phyloP scores from a whole-genome alignment of 2,113 vertebrate species.

The Myotis yumanensis region DNA sequence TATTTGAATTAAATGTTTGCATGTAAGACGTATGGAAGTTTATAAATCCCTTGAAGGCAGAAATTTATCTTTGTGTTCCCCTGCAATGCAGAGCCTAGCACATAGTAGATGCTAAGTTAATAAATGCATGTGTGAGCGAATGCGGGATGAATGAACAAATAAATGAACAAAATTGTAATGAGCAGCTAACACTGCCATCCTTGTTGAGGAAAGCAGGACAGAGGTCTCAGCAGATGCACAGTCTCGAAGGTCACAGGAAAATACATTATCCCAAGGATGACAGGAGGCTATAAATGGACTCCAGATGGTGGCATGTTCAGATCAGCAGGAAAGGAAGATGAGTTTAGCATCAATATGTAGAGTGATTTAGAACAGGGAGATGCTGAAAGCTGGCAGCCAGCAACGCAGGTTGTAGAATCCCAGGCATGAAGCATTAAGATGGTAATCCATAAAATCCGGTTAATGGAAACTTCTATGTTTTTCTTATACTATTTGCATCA shows the following conservation, averaged over 20 bases:
- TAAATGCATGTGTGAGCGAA: not conserved
- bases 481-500: not conserved
- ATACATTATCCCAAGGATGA: constrained; percentile 50
- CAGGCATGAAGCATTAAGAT: constrained; percentile 35
- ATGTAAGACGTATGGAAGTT: not conserved
- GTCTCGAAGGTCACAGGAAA: constrained; percentile 46
- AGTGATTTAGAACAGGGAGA: constrained; percentile 51
- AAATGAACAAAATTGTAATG: not conserved
- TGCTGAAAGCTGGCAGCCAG: not conserved
- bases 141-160: constrained; percentile 30
- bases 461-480: not conserved
- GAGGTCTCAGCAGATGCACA: constrained; percentile 48
- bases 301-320: constrained; percentile 72
- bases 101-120: constrained; percentile 17
- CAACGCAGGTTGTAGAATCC: constrained; percentile 34
- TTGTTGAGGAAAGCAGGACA: constrained; percentile 12
- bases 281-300: constrained; percentile 71
- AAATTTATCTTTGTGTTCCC: not conserved
- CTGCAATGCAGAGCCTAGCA: not conserved
- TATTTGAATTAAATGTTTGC: not conserved
- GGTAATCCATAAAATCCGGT: not conserved
- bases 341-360: constrained; percentile 67
- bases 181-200: not conserved
- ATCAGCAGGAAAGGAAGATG: constrained; percentile 65
- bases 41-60: not conserved